A percentile compares a stretch with the other conserved stretches of the same genome.
Conservation (phyloP, 2,113 vertebrate species). For the Cyphomyrus plagiostoma region DNA sequence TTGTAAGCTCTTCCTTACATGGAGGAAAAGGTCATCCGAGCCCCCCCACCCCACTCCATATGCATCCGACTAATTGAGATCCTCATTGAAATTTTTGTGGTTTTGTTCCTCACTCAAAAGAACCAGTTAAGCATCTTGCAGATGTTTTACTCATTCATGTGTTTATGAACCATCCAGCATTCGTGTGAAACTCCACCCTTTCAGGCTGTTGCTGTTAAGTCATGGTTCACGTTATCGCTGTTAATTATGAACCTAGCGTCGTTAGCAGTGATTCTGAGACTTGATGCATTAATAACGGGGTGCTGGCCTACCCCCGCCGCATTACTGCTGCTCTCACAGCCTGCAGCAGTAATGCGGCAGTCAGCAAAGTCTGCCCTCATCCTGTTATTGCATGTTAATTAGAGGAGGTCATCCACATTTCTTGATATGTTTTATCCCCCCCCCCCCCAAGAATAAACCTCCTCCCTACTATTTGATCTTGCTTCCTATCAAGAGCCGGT, state of each 20-base stretch:
- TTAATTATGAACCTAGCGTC: not conserved
- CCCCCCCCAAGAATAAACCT: not conserved
- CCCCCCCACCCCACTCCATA: not conserved
- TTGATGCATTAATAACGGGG: not conserved
- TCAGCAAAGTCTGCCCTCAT: not conserved
- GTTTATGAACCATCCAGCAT: not conserved
- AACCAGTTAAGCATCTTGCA: not conserved
- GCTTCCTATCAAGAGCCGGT: not conserved
- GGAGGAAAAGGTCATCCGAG: conserved; percentile 17
- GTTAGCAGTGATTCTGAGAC: not conserved
- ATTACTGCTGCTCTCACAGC: not conserved
- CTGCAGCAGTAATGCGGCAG: not conserved
- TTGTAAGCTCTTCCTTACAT: conserved; percentile 25
- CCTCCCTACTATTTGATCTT: not conserved
- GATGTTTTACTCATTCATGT: not conserved
- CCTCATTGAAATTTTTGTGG: not conserved
- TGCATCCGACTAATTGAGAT: not conserved
- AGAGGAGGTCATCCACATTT: not conserved
- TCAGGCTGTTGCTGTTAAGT: not conserved
- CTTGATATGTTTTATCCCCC: not conserved
- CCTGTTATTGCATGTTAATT: not conserved
- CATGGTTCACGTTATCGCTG: not conserved
- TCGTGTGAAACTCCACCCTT: not conserved
- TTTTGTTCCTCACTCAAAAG: not conserved
- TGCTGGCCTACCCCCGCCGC: accelerated